Evolutionary conservation across 2,888 invertebrate genomes (phyloP), one percentile per base, ranked within the genome.

Genomic region (Xestobium rufovillosum): DNA sequence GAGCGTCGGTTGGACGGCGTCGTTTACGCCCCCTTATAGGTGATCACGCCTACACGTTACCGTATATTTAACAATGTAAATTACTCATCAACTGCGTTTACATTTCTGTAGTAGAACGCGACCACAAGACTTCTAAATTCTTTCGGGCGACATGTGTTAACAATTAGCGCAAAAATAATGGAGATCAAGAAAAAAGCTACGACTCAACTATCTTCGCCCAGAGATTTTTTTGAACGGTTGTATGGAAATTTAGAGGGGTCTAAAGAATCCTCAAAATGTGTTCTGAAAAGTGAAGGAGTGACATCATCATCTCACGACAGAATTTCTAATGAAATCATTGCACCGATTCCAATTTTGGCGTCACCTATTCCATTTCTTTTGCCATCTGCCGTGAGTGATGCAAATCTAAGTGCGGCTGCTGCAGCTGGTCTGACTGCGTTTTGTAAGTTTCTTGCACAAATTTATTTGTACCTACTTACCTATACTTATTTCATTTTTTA

Each of bases 141-240:
- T n/a, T n/a, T n/a, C n/a, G n/a, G n/a, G n/a, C n/a, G n/a, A n/a
- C n/a, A n/a, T n/a, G n/a, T n/a, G n/a, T n/a, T n/a, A n/a, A n/a
- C n/a, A n/a, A n/a, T n/a, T n/a, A n/a, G n/a, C n/a, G n/a, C n/a
- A n/a, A n/a, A n/a, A n/a, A 14, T 26, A 15, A 41, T 38, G 38
- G 41, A 32, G 46, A 42, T 44, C 15, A 44, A 49, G 16, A 53
- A 51, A 39, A 47, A 52, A 29, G 60, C 55, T 48, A 36, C 48
- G 11, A 50, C 49, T 11, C 64, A 68, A 41, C 85, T 85, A 1
- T 85, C 84, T 6, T 83, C 84, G 0, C 86, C 86, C 37, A 71
- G 85, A 15, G 80, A 82, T 53, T 87, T 87, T 62, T 87, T 87
- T 58, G 83, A 83, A 32, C 71, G 83, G 37, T 69, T 87, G 26